Evolutionary conservation across 2,797 vertebrate species (phyloP), one percentile per base, ranked within the genome.

Genomic region (Cyclura pinguis): DNA sequence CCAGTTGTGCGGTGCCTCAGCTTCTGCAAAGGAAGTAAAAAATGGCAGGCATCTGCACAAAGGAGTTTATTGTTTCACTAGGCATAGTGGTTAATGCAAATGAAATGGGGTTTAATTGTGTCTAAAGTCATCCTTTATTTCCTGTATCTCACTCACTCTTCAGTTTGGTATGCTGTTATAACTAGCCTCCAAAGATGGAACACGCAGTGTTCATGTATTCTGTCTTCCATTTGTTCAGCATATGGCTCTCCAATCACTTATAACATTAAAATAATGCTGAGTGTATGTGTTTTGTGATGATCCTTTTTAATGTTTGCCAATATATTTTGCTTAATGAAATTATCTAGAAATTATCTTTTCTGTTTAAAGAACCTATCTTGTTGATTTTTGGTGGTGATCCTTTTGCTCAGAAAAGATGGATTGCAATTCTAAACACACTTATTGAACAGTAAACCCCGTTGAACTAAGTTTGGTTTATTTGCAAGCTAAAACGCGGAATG

Each of bases 321-420:
- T 29, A 69, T 13, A 90, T 83, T 80, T 50, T 62, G 82, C 47
- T 74, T 76, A 14, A 32, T 78, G 8, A 85, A 67, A 18, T 77
- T 80, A 91, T 80, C 59, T 88, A 67, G 38, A 84, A 7, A 80
- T 89, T 7, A 73, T 0, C 62, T 91, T 89, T 47, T 89, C 84
- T 67, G 35, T 72, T 92, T 64, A 91, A 83, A 87, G 88, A 50
- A 0, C 35, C 62, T 80, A n/a, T 86, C 55, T 22, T 90, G n/a
- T 62, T 64, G 89, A 90, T n/a, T 62, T 87, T 83, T 38, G 2
- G 14, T 73, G 55, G 9, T 87, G 73, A 91, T 93, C 87, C 89
- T 88, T 87, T 22, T 78, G 0, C 0, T 80, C 81, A 77, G 67
- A 89, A 24, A 14, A 86, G 74, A 80, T 24, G 38, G 24, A 35